Base-by-base conservation (phyloP, 2,888 invertebrate species). In the Drosophila engyochracea region DNA sequence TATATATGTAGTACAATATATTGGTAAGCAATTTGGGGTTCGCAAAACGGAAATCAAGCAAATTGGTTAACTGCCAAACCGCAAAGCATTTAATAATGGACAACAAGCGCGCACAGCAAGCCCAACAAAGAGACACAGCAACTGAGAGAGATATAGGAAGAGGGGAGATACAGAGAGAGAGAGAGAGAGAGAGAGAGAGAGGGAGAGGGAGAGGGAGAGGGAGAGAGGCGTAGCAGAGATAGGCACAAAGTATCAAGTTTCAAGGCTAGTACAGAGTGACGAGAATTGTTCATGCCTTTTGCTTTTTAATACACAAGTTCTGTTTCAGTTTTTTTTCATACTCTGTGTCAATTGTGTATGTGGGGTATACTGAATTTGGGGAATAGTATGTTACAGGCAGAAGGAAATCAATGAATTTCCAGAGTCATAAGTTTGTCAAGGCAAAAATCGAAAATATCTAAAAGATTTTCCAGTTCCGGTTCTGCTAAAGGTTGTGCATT, bases 41-140 rank as follows among this genome's bases (percentile, higher is more conserved):
- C 71, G 28, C 53, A 63, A 73, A 86, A 74, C 77, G 77, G 73
- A 79, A 80, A 78, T 84, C 79, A 79, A 76, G 79, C 79, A 79
- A 91, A 87, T 87, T 87, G 85, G 76, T 79, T 81, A 85, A 85
- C 85, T 87, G 85, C 76, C 65, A 72, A 87, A 91, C 87, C 87
- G 73, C 91, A 87, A 87, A 87, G 74, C 90, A 82, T 87, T 87
- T 91, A 89, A 91, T 82, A 89, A 82, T 82, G 75, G 70, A 76
- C 71, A 77, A 63, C 25, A 44, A 41, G 37, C n/a, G 53, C 44
- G 28, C n/a, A 30, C 49, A 31, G 16, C 22, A 47, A 22, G 7
- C 4, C 3, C 53, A 41, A 51, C 10, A n/a, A 49, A 35, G 58
- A 39, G 30, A 58, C 19, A 31, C 19, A 12, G 12, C 53, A 19